Evolutionary conservation across 2,888 invertebrate species (phyloP).

Genomic region (Trissolcus brochymenae): DNA sequence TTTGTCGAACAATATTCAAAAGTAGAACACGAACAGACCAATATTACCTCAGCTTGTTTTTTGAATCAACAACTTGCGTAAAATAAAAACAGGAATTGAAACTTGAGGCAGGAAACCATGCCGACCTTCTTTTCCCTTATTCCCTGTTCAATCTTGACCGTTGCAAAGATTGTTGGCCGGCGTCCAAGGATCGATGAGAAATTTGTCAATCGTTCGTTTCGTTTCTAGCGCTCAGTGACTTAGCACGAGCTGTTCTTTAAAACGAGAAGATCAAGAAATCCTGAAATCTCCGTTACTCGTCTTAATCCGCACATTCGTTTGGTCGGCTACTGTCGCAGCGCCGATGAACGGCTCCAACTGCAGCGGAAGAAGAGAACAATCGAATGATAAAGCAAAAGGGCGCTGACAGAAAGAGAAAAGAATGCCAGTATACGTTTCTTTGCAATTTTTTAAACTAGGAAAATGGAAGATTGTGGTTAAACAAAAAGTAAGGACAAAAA

Average conservation of each 20-base stretch:
- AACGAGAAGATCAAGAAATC: slow-evolving; percentile 58
- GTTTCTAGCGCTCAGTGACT: slow-evolving; percentile 49
- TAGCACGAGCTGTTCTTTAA: slow-evolving; percentile 49
- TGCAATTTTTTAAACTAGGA: slow-evolving; percentile 20
- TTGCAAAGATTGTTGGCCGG: slow-evolving; percentile 64
- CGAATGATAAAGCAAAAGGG: slow-evolving; percentile 52
- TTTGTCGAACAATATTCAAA: too few species aligned
- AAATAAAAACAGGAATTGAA: slow-evolving; percentile 22
- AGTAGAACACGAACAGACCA: slow-evolving; percentile 3
- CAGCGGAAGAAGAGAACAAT: slow-evolving; percentile 48
- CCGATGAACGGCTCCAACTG: slow-evolving; percentile 37
- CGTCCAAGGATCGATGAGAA: slow-evolving; percentile 65
- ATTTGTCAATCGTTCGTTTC: slow-evolving; percentile 66
- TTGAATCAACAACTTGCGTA: slow-evolving; percentile 34
- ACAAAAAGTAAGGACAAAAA: slow-evolving; percentile 4
- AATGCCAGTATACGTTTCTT: slow-evolving; percentile 21
- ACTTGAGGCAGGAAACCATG: background rate
- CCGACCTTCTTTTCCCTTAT: slow-evolving; percentile 6
- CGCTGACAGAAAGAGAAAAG: slow-evolving; percentile 26
- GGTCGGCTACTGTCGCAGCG: slow-evolving; percentile 31
- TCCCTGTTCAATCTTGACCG: slow-evolving; percentile 20
- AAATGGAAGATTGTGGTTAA: slow-evolving; percentile 13
- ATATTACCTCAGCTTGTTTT: slow-evolving; percentile 18
- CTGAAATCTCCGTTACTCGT: slow-evolving; percentile 62
- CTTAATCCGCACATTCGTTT: slow-evolving; percentile 69